These are phyloP conservation scores for Lasioglossum albipes DNA, from an alignment of 1,140 invertebrate genomes.

Conservation along the genomic window DNA sequence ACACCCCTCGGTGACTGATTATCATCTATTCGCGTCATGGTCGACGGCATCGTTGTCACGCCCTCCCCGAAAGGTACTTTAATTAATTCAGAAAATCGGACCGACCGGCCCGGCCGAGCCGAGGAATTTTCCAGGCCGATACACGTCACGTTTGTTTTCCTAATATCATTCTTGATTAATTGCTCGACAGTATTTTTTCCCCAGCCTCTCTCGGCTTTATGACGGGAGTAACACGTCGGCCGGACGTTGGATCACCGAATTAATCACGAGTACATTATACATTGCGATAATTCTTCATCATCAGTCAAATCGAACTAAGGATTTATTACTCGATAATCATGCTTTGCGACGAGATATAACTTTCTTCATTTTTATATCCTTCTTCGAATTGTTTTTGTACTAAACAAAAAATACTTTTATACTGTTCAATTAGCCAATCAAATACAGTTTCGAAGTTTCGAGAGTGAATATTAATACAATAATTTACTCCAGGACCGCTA, in stretches of 20 bases:
- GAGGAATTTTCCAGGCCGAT: not conserved
- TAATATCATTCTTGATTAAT: not conserved
- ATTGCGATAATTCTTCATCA: not conserved
- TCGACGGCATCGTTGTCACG: not conserved
- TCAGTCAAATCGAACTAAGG: not conserved
- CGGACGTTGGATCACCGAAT: not conserved
- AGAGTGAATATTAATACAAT: too few species aligned
- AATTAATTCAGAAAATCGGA: not conserved
- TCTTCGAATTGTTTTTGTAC: too few species aligned
- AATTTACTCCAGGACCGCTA: too few species aligned
- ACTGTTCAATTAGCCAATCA: too few species aligned
- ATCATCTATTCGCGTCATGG: conserved; percentile 32
- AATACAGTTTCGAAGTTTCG: too few species aligned
- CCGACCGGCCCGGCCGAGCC: too few species aligned
- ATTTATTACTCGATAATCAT: not conserved
- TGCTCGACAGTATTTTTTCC: not conserved
- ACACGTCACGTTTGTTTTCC: not conserved
- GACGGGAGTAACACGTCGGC: not conserved
- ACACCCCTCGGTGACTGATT: conserved; percentile 51
- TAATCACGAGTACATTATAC: not conserved
- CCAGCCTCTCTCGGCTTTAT: not conserved
- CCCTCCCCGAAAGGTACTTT: conserved; percentile 5
- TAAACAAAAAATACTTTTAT: too few species aligned
- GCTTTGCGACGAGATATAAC: too few species aligned
- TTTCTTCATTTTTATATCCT: too few species aligned